Base-by-base conservation (phyloP, 2,888 invertebrate species). In the Athetis lepigone region DNA sequence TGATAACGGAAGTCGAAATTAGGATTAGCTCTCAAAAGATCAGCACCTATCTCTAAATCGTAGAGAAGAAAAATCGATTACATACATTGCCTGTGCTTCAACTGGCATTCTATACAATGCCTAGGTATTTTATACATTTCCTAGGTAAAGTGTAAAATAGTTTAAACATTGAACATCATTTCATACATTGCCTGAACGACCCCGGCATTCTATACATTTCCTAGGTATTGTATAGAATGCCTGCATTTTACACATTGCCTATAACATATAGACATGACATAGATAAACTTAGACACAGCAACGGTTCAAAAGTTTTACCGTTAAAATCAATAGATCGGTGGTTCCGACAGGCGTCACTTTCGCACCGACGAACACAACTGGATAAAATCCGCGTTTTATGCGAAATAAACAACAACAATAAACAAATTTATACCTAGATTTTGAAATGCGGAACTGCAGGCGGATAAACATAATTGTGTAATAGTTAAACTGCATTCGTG, bases 261-360 rank as follows among this genome's bases (percentile, higher is more conserved):
- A 13, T 43, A 16, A 9, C 37, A 46, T 23, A 4, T 37, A 50
- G 16, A 5, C 33, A n/a, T 16, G 16, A 5, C 33, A n/a, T 16
- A 25, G 23, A 21, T 18, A 51, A 40, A 42, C 21, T 54, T 59
- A 67, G 59, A 49, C 11, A 27, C 18, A 46, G 56, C 4, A 27
- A 58, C 18, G 49, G 62, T 50, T n/a, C 54, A 57, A 77, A 77
- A 71, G 16, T 63, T 75, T 62, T 45, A 55, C 59, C 50, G 68
- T 75, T 69, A 81, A 80, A 77, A 81, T 76, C 81, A 74, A 79
- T 76, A 60, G 67, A 6, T 23, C 50, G 36, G 42, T 81, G 80
- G 49, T 47, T 19, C 36, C 37, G 80, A 80, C 80, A 79, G 80
- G 51, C 75, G 47, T 80, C 82, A 81, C 73, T 79, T 68, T 47